Percentiles rank a stretch among this genome's conserved stretches.
Evolutionary conservation across 1,140 invertebrate genomes (phyloP).

Genomic region (Trichoplusia ni): DNA sequence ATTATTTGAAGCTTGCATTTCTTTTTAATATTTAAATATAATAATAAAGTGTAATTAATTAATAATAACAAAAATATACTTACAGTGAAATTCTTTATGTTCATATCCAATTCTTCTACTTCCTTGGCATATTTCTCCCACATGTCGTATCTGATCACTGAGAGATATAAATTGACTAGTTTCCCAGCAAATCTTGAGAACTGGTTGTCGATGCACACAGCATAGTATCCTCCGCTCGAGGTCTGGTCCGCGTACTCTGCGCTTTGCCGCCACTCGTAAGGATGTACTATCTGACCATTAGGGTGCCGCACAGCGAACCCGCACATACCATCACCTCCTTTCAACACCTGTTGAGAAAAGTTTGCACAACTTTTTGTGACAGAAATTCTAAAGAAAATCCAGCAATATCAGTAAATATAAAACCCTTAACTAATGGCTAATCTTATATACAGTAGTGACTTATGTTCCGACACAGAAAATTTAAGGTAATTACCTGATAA

Average conservation of each 20-base stretch:
- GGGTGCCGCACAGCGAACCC: conserved; percentile 95
- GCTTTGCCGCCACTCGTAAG: conserved; percentile 93
- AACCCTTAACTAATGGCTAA: neutral
- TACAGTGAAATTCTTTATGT: conserved; percentile 95
- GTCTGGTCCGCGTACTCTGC: conserved; percentile 93
- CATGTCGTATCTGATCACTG: conserved; percentile 95
- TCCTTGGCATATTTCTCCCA: conserved; percentile 97
- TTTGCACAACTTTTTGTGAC: conserved; percentile 2
- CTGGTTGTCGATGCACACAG: conserved; percentile 97
- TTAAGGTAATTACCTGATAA: conserved; percentile 88
- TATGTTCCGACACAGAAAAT: neutral
- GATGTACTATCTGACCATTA: conserved; percentile 90
- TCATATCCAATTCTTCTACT: conserved; percentile 92
- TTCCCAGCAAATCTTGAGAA: conserved; percentile 96
- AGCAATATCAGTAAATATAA: neutral
- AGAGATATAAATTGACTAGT: conserved; percentile 95
- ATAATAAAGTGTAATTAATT: neutral
- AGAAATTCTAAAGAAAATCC: neutral
- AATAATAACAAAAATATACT: conserved; percentile 52
- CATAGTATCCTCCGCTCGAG: conserved; percentile 92
- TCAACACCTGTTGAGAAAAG: conserved; percentile 84
- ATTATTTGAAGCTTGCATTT: too few relatives aligned
- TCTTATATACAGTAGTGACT: neutral
- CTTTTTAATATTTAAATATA: too few relatives aligned
- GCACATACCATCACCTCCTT: conserved; percentile 95